Evolutionary conservation across 2,888 invertebrate genomes (phyloP), one percentile per base, ranked within the genome.

Genomic region (Limnephilus lunatus): DNA sequence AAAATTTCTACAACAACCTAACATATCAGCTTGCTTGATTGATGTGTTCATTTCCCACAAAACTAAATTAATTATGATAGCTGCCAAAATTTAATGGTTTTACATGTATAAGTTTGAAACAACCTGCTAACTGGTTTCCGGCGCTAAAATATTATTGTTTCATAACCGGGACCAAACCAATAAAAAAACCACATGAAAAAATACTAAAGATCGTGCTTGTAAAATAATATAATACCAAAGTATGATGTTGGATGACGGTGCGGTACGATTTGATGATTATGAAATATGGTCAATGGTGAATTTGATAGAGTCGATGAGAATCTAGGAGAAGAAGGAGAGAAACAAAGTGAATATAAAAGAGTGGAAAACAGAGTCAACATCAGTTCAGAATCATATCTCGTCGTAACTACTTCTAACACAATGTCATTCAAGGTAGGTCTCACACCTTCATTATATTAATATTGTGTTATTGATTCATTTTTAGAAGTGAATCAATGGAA

Each of bases 341-440:
- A 11, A 31, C 31, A 35, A 68, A 31, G 32, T 88, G 88, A 30
- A 88, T 88, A 88, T 88, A 88, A 88, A 88, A 88, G 88, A 53
- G 88, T 5, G 88, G 32, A 31, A 31, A 30, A 32, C 30, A 31
- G 88, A 88, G 3, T 53, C 32, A 32, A 35, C 88, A 68, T 88
- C 88, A 88, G 88, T 88, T 88, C 68, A 68, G 32, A 19, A 14
- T 31, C 68, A 19, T 53, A 35, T 44, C 86, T 86, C 44, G 68
- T 68, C 25, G 31, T 19, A 68, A 68, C n/a, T 85, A 39, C 39
- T 32, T 35, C 88, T 44, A 88, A 89, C 44, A 88, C 90, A 91
- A 92, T 92, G 92, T 90, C 92, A 31, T 92, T 92, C 92, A 92
- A 92, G 92, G 92, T 92, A 92, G 81, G 90, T 53, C 31, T 25